Evolutionary conservation across 1,140 invertebrate species (phyloP).

Genomic region (Paracyclopina nana): DNA sequence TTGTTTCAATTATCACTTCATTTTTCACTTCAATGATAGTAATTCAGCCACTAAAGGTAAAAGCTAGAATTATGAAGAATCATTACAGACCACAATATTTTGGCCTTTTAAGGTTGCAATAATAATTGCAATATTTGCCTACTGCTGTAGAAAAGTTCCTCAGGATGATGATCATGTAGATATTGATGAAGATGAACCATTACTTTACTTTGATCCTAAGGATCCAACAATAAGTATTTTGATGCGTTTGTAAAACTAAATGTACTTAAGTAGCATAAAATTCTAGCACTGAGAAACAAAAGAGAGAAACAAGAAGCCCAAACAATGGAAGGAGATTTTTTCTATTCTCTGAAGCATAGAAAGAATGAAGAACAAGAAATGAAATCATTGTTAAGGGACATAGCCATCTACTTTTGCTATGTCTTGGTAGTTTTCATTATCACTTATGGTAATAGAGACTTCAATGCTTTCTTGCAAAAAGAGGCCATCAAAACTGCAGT

Average conservation of each 20-base stretch:
- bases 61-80: too few relatives aligned
- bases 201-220: slow-evolving; percentile 21
- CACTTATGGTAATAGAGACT: slow-evolving; percentile 29
- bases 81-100: too few relatives aligned
- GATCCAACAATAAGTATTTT: neutral
- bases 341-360: neutral
- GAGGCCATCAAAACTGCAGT: slow-evolving; percentile 27
- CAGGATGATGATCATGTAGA: slow-evolving; percentile 31
- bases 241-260: too few relatives aligned
- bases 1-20: neutral
- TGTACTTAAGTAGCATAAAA: too few relatives aligned
- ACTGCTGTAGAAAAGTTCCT: too few relatives aligned
- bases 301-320: slow-evolving; percentile 25
- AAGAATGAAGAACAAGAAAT: slow-evolving; percentile 28
- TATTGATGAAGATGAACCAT: slow-evolving; percentile 29
- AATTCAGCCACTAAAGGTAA: neutral
- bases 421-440: slow-evolving; percentile 31
- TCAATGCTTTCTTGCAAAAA: slow-evolving; percentile 27
- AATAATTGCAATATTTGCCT: too few relatives aligned
- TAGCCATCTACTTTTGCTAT: slow-evolving; percentile 30
- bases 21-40: neutral
- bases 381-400: slow-evolving; percentile 28
- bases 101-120: too few relatives aligned
- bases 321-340: slow-evolving; percentile 25
- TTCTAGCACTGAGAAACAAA: too few relatives aligned